Evolutionary conservation across 64 coral and sea anemone genomes (phyloP).

Genomic region (Hydrozoanthus tunicans): DNA sequence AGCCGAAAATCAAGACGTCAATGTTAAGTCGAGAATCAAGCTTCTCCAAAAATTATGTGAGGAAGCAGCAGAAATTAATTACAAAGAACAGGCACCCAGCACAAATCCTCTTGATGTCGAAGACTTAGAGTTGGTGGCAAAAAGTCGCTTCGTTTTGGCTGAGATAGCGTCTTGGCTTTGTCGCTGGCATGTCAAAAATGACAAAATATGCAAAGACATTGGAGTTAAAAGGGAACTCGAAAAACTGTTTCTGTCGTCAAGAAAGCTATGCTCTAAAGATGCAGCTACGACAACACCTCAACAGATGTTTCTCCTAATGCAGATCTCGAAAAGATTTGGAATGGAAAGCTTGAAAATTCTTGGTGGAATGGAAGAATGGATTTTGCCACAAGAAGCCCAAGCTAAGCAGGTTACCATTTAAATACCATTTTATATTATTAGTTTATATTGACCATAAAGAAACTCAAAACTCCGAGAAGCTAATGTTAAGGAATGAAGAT

Average conservation of each 20-base stretch:
- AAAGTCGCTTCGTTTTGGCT: conserved; percentile 1
- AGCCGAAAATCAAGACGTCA: conserved; percentile 16
- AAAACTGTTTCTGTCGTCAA: not conserved
- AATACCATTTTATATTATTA: not conserved
- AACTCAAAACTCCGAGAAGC: not conserved
- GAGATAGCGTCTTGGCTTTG: conserved; percentile 20
- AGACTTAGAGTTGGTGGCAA: conserved; percentile 24
- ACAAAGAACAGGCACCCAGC: not conserved
- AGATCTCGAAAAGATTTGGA: conserved; percentile 32
- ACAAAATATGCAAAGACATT: conserved; percentile 5
- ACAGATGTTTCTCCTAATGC: conserved; percentile 28
- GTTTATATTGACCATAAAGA: not conserved
- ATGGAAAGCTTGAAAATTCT: conserved; percentile 21
- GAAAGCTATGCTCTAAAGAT: not conserved
- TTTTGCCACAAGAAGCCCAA: not conserved
- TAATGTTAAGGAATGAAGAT: not conserved
- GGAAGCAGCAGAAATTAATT: not conserved
- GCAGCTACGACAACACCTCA: not conserved
- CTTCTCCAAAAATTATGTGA: not conserved
- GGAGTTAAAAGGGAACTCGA: not conserved
- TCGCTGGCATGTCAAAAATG: not conserved
- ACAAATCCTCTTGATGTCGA: not conserved
- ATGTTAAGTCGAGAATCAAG: conserved; percentile 5
- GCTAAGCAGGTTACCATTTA: not conserved
- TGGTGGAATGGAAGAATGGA: conserved; percentile 1